Base-by-base conservation (phyloP, 2,797 vertebrate species). In the Sternarchorhynchus goeldii region DNA sequence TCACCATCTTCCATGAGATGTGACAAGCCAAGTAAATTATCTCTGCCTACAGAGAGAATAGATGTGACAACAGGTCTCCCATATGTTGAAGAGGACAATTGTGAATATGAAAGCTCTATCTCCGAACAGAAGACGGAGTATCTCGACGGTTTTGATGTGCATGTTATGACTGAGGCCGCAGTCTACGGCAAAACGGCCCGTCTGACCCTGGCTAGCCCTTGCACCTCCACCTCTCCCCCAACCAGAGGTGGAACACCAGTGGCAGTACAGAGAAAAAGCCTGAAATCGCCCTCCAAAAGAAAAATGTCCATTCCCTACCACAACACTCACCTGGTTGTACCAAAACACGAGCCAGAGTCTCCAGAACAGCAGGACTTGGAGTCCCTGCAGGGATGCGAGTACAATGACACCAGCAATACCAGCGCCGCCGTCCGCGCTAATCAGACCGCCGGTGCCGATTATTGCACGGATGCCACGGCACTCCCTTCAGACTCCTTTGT, bases 271-370 rank as follows among this genome's bases (percentile, higher is more conserved):
- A 86, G 78, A 73, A 85, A 81, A 75, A 50, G 45, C 45, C 8
- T 50, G 14, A 90, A 90, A 80, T 88, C 85, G 76, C 87, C 84
- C 68, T 89, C 89, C 60, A 85, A 87, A 84, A 87, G 88, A 80
- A 89, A 88, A 86, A 90, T 88, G 88, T 90, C 88, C 79, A 86
- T 95, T 87, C 93, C 93, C 80, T 95, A 91, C 90, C 94, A 92
- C 86, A 95, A 94, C 91, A 93, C 93, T 90, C 90, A 92, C 91
- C 90, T 94, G 89, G 88, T 93, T 91, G 93, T 94, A 87, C 92
- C 93, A 80, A 95, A 94, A 91, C 91, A 92, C 88, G 91, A 95
- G 89, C 93, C 92, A 75, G 85, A 82, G 85, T 90, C 92, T 84
- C 92, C 93, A 87, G 94, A 94, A 86, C 92, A 90, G 87, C 89